Conservation (phyloP, 2,113 vertebrate genomes). For the Ursus arctos region DNA sequence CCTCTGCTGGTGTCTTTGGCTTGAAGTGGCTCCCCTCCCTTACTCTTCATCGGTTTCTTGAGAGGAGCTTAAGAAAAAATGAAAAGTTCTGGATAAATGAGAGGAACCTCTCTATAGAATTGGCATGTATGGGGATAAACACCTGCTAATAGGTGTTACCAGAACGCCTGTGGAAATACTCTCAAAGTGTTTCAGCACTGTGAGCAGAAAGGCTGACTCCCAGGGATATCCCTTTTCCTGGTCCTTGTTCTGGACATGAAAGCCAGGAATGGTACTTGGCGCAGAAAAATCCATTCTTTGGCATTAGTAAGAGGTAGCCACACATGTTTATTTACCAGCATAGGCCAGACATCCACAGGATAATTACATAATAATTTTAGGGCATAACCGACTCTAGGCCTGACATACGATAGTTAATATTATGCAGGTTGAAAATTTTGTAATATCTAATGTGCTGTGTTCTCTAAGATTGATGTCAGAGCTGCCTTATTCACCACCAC, state of each 20-base stretch:
- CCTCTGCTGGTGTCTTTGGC: not conserved
- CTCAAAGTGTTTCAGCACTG: constrained; percentile 65
- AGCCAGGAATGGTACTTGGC: not conserved
- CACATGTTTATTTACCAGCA: accelerated
- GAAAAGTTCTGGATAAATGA: not conserved
- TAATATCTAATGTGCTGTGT: not conserved
- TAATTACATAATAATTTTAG: not conserved
- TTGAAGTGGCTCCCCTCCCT: not conserved
- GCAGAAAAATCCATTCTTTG: not conserved
- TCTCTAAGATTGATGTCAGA: not conserved
- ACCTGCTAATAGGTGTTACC: not conserved
- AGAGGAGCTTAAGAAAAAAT: not conserved
- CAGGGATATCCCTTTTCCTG: constrained; percentile 31
- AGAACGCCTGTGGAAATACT: constrained; percentile 16
- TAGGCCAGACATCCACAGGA: not conserved
- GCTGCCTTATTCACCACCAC: not conserved
- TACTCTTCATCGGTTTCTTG: not conserved
- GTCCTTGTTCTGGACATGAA: constrained; percentile 48
- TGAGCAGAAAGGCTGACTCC: not conserved
- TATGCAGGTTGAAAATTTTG: not conserved
- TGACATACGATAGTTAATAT: not conserved
- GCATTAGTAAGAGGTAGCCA: not conserved
- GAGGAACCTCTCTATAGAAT: not conserved
- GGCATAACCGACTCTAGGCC: not conserved
- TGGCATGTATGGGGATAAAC: not conserved